phyloP scores from a whole-genome alignment of 2,113 vertebrate genomes.

The Neolamprologus longior region DNA sequence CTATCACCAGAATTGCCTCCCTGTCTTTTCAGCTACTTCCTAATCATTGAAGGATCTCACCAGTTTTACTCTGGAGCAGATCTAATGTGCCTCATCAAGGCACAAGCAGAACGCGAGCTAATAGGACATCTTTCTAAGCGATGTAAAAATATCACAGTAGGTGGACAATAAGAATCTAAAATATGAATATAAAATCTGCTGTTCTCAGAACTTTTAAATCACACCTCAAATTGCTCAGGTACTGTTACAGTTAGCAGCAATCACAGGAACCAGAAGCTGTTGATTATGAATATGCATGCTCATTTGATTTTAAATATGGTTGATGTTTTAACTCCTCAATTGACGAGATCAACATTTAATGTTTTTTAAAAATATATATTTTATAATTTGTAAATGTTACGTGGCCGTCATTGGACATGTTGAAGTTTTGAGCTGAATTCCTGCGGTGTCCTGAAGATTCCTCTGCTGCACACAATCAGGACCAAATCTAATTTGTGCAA shows the following conservation, averaged over 20 bases:
- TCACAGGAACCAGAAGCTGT: neutral
- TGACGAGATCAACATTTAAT: neutral
- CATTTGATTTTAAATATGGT: neutral
- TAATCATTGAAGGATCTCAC: neutral
- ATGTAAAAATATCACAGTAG: neutral
- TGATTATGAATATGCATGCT: neutral
- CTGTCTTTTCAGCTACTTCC: neutral
- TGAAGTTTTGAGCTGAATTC: neutral
- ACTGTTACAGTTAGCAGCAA: no score
- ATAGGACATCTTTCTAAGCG: fast-evolving
- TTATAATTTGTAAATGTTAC: neutral
- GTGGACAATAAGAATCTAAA: neutral
- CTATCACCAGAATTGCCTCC: neutral
- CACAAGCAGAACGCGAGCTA: fast-evolving
- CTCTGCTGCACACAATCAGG: neutral
- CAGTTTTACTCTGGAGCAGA: neutral
- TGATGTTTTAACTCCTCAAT: neutral
- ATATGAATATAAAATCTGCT: neutral
- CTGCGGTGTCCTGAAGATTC: neutral
- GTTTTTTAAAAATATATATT: neutral
- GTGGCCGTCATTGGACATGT: neutral
- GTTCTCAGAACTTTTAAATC: neutral
- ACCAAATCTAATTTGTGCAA: slow-evolving; percentile 19
- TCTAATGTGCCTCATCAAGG: neutral
- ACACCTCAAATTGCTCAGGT: neutral